phyloP scores from a whole-genome alignment of 2,888 invertebrate species.

The Mechanitis mazaeus region DNA sequence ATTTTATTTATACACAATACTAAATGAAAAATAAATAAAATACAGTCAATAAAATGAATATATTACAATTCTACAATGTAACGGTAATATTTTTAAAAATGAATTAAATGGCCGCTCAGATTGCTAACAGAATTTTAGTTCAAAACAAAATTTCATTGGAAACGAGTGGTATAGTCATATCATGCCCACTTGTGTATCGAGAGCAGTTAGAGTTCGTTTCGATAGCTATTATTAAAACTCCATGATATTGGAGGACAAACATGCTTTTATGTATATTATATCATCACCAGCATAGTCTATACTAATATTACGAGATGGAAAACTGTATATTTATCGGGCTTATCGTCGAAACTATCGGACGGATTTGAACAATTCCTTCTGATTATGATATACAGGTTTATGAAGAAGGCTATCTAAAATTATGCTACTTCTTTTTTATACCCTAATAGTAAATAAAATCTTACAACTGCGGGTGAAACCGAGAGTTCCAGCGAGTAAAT shows the following conservation, averaged over 20 bases:
- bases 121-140: constrained; percentile 23
- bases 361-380: no score
- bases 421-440: no score
- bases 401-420: no score
- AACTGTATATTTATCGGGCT: no score
- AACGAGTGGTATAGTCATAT: constrained; percentile 27
- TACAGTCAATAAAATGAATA: constrained; percentile 5
- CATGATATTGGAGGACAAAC: constrained; percentile 15
- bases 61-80: constrained; percentile 5
- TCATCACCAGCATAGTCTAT: no score
- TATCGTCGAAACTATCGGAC: no score
- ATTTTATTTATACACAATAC: neutral
- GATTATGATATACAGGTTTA: no score
- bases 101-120: constrained; percentile 29
- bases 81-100: constrained; percentile 26
- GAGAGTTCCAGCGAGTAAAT: no score
- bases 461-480: no score
- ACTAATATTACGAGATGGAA: no score
- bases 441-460: no score
- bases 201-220: constrained; percentile 14
- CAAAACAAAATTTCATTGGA: constrained; percentile 29
- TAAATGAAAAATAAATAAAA: neutral
- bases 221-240: constrained; percentile 1
- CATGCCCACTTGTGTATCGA: constrained; percentile 25
- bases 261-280: constrained; percentile 6